phyloP scores from a whole-genome alignment of 2,888 invertebrate genomes.

The Tiliacea citrago region DNA sequence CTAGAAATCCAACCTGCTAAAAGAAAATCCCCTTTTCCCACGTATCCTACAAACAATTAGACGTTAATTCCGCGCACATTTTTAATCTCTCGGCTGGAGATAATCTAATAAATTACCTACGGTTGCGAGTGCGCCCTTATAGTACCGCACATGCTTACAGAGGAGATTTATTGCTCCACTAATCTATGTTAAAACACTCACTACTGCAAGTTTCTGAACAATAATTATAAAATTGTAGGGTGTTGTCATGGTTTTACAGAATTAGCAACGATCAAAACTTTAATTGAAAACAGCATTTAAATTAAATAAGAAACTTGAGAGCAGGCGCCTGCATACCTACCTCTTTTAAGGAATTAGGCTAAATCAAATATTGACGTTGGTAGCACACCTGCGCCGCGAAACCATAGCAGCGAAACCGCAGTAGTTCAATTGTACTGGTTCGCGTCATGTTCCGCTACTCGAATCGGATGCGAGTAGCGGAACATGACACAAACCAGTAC shows the following conservation, averaged over 20 bases:
- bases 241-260: neutral
- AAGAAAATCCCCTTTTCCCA: neutral
- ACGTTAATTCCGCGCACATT: constrained; percentile 44
- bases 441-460: too few species aligned
- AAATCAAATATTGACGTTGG: too few species aligned
- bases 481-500: too few species aligned
- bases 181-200: constrained; percentile 39
- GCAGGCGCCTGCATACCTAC: too few species aligned
- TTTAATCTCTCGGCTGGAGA: constrained; percentile 46
- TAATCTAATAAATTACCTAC: constrained; percentile 52
- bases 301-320: too few species aligned
- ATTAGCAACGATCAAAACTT: neutral
- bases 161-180: constrained; percentile 47
- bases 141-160: constrained; percentile 31
- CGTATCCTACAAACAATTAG: constrained; percentile 21
- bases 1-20: neutral
- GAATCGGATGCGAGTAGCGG: too few species aligned
- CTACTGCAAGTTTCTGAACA: neutral
- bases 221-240: neutral
- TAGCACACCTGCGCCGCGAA: too few species aligned
- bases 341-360: neutral
- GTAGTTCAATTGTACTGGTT: too few species aligned
- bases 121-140: constrained; percentile 32
- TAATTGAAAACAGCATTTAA: too few species aligned
- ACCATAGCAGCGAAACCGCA: too few species aligned